These are phyloP conservation scores for Rostratula benghalensis DNA, from an alignment of 2,113 vertebrate genomes.

Conservation along the genomic window DNA sequence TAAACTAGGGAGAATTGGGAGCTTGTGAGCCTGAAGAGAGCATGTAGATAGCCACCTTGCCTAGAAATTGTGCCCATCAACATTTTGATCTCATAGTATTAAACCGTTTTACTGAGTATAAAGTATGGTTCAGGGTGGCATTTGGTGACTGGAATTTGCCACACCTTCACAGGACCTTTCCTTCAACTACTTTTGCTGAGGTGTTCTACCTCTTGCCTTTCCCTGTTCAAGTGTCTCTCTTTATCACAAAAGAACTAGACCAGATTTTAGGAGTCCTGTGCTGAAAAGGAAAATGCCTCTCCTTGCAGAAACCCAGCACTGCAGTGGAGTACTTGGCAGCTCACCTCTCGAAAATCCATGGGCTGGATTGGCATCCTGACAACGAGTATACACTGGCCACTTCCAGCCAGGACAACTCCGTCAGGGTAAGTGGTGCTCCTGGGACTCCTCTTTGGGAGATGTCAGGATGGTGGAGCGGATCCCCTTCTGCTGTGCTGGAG, in stretches of 20 bases:
- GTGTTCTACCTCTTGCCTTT: not conserved
- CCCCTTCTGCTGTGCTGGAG: not conserved
- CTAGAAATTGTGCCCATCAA: not conserved
- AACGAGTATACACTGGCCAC: slow-evolving; percentile 93
- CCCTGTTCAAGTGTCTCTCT: not conserved
- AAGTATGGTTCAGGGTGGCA: not conserved
- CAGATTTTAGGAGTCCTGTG: not conserved
- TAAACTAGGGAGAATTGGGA: not conserved
- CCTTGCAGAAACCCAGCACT: slow-evolving; percentile 91
- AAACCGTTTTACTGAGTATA: not conserved
- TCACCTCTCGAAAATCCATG: slow-evolving; percentile 96
- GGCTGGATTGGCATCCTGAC: slow-evolving; percentile 97
- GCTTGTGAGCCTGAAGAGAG: not conserved
- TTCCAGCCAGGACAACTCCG: slow-evolving; percentile 98
- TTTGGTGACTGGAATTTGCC: not conserved
- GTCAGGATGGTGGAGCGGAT: not conserved
- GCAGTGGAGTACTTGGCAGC: slow-evolving; percentile 95
- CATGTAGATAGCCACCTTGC: not conserved
- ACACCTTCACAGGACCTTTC: not conserved
- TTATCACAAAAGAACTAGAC: not conserved
- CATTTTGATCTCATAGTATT: not conserved
- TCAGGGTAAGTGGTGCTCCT: slow-evolving; percentile 80
- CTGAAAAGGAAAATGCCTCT: slow-evolving; percentile 21
- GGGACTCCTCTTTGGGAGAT: not conserved
- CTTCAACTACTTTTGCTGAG: not conserved